These are phyloP conservation scores for Scalopus aquaticus DNA, from an alignment of 2,113 vertebrate genomes.

Conservation along the genomic window DNA sequence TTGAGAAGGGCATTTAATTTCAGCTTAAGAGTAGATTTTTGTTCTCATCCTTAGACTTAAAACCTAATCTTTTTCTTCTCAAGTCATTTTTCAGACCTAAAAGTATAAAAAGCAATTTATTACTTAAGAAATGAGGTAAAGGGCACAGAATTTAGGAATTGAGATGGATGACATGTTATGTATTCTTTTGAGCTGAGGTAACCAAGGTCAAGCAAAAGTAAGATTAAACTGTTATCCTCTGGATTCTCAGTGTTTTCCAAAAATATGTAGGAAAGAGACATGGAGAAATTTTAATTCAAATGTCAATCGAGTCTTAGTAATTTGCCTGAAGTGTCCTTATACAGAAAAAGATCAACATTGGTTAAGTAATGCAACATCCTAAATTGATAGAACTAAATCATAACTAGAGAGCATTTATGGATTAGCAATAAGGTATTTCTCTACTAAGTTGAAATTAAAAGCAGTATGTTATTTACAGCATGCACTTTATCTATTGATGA, in stretches of 20 bases:
- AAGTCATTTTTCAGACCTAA: slow-evolving; percentile 47
- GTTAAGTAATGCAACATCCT: neutral
- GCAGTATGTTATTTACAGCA: neutral
- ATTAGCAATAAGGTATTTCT: neutral
- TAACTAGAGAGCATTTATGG: neutral
- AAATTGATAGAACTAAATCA: neutral
- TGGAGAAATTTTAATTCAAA: slow-evolving; percentile 41
- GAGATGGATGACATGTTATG: slow-evolving; percentile 49
- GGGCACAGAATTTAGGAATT: slow-evolving; percentile 59
- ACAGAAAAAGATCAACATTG: slow-evolving; percentile 5
- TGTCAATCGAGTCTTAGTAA: slow-evolving; percentile 45
- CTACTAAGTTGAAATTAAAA: slow-evolving; percentile 14
- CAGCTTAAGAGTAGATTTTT: neutral
- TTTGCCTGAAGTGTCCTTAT: slow-evolving; percentile 47
- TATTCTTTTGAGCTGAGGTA: slow-evolving; percentile 33
- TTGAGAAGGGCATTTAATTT: slow-evolving; percentile 37
- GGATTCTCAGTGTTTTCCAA: neutral
- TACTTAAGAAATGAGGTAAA: slow-evolving; percentile 71
- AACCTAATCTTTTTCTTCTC: slow-evolving; percentile 46
- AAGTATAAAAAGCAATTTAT: slow-evolving; percentile 70
- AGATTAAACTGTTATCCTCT: slow-evolving; percentile 25
- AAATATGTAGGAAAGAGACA: slow-evolving; percentile 42
- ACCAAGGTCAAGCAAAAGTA: slow-evolving; percentile 64
- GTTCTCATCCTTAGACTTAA: neutral
- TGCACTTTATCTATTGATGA: neutral